phyloP scores from a whole-genome alignment of 2,113 vertebrate species.

The Malaclemys terrapin region DNA sequence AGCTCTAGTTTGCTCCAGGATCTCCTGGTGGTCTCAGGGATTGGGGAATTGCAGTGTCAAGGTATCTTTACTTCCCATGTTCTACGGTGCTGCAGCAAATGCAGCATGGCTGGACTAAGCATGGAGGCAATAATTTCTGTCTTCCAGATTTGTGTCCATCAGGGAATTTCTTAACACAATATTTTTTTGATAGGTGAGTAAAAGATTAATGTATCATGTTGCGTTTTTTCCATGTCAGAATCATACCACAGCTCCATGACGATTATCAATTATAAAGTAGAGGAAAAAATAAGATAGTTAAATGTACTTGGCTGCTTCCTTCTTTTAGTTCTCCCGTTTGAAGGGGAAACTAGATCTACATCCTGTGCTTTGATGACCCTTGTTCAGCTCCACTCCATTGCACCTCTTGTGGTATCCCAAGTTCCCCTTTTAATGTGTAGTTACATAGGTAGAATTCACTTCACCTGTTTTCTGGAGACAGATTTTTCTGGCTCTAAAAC shows the following conservation, averaged over 20 bases:
- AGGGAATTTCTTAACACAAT: neutral
- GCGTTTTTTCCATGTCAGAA: neutral
- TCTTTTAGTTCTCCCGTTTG: neutral
- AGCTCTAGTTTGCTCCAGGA: neutral
- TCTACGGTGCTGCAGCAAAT: neutral
- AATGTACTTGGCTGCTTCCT: neutral
- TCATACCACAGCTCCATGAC: neutral
- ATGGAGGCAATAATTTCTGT: neutral
- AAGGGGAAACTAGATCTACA: neutral
- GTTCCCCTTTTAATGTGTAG: neutral
- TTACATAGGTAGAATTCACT: neutral
- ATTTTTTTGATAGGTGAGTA: neutral
- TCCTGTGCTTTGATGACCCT: neutral
- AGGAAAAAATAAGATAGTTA: neutral
- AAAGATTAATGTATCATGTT: neutral
- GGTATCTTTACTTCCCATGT: neutral
- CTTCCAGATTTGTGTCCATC: neutral
- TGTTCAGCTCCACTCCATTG: neutral
- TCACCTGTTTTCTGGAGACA: neutral
- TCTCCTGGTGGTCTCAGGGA: neutral
- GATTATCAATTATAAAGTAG: neutral
- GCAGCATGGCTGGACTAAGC: neutral
- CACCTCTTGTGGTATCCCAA: neutral
- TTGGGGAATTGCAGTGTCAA: neutral
- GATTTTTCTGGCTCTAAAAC: neutral